These are phyloP conservation scores for Conger conger DNA, from an alignment of 2,113 vertebrate species.

Conservation along the genomic window DNA sequence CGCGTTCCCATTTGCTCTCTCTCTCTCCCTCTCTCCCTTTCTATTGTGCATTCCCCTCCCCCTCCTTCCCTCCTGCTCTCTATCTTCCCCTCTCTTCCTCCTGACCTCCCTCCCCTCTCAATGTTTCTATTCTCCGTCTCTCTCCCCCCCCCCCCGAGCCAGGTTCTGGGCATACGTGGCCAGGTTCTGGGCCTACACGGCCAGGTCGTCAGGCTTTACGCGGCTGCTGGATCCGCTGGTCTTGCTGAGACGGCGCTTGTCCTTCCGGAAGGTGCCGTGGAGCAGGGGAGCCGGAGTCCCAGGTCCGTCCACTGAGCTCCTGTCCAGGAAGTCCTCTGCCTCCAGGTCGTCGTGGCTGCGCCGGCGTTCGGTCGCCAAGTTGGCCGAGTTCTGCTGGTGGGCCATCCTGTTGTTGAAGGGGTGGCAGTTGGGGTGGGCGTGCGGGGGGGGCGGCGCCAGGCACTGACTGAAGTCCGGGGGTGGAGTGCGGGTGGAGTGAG, in stretches of 20 bases:
- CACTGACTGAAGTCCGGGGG: slow-evolving; percentile 89
- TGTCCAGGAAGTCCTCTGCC: slow-evolving; percentile 71
- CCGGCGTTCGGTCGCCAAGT: slow-evolving; percentile 81
- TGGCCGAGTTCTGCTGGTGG: slow-evolving; percentile 84
- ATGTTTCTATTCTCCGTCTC: no score
- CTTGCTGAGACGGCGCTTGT: slow-evolving; percentile 86
- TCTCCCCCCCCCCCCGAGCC: no score
- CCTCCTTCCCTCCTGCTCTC: no score
- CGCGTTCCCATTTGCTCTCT: no score
- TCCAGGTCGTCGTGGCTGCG: slow-evolving; percentile 61
- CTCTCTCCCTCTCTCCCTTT: no score
- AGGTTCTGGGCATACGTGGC: slow-evolving; percentile 71
- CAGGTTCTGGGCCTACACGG: slow-evolving; percentile 78
- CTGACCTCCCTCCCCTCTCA: no score
- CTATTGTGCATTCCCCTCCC: no score
- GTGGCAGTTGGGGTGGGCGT: slow-evolving; percentile 63
- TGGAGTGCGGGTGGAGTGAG: slow-evolving; percentile 66
- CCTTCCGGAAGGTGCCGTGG: slow-evolving; percentile 64
- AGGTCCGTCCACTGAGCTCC: slow-evolving; percentile 65
- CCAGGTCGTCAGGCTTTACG: slow-evolving; percentile 83
- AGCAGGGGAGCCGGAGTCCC: slow-evolving; percentile 52
- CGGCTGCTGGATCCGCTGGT: slow-evolving; percentile 84
- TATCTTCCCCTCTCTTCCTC: no score
- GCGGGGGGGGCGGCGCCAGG: slow-evolving; percentile 58
- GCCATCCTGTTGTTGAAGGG: slow-evolving; percentile 79